These are phyloP conservation scores for Latheticus oryzae DNA, from an alignment of 2,888 invertebrate species.

Conservation along the genomic window DNA sequence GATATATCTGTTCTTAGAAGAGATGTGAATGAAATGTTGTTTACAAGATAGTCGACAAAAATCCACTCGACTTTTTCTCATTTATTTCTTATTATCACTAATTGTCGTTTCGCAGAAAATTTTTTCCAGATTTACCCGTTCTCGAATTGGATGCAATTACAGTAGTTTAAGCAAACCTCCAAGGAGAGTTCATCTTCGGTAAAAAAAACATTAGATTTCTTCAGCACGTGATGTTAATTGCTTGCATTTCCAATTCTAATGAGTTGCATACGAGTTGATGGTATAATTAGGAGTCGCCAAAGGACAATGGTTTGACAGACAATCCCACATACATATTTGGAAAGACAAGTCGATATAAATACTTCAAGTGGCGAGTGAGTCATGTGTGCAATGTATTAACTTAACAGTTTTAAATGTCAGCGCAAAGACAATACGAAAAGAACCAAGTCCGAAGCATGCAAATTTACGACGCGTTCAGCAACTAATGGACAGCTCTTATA, in stretches of 20 bases:
- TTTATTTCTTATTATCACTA: no score
- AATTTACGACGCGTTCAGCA: constrained; percentile 47
- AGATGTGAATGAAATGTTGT: no score
- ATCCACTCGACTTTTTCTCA: no score
- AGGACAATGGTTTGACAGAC: constrained; percentile 49
- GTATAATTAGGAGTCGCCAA: constrained; percentile 52
- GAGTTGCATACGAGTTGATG: constrained; percentile 49
- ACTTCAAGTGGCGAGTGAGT: constrained; percentile 53
- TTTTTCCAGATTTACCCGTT: no score
- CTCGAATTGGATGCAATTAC: no score
- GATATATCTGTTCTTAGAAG: no score
- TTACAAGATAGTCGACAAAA: no score
- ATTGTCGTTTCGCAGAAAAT: no score
- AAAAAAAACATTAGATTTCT: constrained; percentile 39
- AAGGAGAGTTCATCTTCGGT: no score
- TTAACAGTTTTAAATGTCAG: constrained; percentile 54
- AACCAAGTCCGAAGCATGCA: constrained; percentile 44
- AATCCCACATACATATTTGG: constrained; percentile 56
- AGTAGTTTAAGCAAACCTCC: no score
- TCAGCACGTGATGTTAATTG: not conserved
- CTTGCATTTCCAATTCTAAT: constrained; percentile 55
- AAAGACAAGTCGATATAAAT: constrained; percentile 54
- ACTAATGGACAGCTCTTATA: constrained; percentile 42
- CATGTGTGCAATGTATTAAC: constrained; percentile 55
- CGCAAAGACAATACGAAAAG: constrained; percentile 50